Evolutionary conservation across 37 sponge, comb jelly and placozoan genomes (phyloP).

Genomic region (Ephydatia muelleri): DNA sequence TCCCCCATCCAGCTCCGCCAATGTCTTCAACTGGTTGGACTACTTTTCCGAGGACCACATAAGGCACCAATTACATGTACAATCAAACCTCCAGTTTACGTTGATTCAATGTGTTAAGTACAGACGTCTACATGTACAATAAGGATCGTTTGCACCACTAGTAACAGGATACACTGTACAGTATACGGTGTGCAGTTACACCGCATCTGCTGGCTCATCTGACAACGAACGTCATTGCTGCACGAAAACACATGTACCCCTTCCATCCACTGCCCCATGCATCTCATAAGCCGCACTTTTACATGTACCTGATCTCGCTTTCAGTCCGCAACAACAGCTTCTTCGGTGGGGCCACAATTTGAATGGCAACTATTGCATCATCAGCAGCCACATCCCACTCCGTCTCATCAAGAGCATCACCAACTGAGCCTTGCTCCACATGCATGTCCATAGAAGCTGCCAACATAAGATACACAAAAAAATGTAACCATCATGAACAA

Average conservation of each 20-base stretch:
- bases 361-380: conserved; percentile 31
- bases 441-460: conserved; percentile 40
- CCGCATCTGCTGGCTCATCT: background rate
- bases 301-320: conserved; percentile 66
- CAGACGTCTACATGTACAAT: too few relatives aligned
- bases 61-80: too few relatives aligned
- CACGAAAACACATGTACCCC: background rate
- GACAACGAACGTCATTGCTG: background rate
- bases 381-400: conserved; percentile 58
- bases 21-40: too few relatives aligned
- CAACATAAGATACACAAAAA: background rate
- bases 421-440: conserved; percentile 40
- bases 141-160: too few relatives aligned
- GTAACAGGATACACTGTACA: too few relatives aligned
- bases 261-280: background rate
- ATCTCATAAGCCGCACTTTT: background rate
- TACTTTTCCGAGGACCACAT: too few relatives aligned
- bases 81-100: too few relatives aligned
- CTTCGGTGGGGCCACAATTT: background rate
- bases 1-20: too few relatives aligned
- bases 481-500: too few relatives aligned
- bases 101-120: too few relatives aligned
- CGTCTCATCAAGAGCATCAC: conserved; percentile 48
- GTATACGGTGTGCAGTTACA: too few relatives aligned
- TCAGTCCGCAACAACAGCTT: conserved; percentile 55